phyloP scores from a whole-genome alignment of 2,888 invertebrate genomes.

The Sabellastarte sp. region DNA sequence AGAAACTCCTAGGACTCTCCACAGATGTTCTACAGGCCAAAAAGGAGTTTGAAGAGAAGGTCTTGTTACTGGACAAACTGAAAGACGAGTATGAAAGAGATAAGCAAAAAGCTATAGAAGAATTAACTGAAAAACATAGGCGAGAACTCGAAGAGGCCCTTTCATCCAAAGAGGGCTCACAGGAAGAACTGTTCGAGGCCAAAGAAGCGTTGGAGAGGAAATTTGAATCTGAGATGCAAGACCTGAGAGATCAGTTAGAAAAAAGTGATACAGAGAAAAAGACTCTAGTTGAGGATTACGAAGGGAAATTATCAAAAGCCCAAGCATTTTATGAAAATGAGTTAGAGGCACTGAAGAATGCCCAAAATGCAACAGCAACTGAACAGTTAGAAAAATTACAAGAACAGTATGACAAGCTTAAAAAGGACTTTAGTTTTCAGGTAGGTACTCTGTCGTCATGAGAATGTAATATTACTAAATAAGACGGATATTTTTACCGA shows the following conservation, averaged over 20 bases:
- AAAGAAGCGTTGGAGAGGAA: constrained; percentile 42
- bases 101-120: constrained; percentile 39
- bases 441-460: too few relatives aligned
- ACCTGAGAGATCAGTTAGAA: constrained; percentile 36
- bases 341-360: constrained; percentile 42
- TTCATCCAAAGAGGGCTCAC: constrained; percentile 35
- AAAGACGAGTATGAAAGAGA: constrained; percentile 40
- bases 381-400: constrained; percentile 36
- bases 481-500: too few relatives aligned
- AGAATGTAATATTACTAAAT: too few relatives aligned
- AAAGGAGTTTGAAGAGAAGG: constrained; percentile 49
- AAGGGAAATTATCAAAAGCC: constrained; percentile 50
- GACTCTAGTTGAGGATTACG: constrained; percentile 47
- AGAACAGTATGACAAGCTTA: constrained; percentile 45
- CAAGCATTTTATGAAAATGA: constrained; percentile 56
- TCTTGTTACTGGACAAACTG: constrained; percentile 42
- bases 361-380: constrained; percentile 35
- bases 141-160: constrained; percentile 43
- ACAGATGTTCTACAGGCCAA: constrained; percentile 49
- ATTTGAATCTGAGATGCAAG: constrained; percentile 38
- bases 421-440: constrained; percentile 42
- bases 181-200: constrained; percentile 41
- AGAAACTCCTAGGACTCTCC: constrained; percentile 45
- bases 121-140: constrained; percentile 40
- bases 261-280: constrained; percentile 34